Conservation (phyloP, 2,113 vertebrate species). For the Holacanthus passer region DNA sequence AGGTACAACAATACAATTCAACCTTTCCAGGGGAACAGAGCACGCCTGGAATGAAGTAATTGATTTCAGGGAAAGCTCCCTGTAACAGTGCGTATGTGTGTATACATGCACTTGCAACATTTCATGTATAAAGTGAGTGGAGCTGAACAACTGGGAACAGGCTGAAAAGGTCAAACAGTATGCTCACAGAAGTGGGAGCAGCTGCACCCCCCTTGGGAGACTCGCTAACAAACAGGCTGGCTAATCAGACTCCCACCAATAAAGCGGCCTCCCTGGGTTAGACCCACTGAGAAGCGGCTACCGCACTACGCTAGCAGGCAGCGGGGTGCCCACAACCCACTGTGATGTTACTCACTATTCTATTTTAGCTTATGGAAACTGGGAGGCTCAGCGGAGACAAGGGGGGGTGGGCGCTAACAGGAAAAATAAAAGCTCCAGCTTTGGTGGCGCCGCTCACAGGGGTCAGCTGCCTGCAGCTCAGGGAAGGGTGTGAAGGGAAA, state of each 20-base stretch:
- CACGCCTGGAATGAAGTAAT: constrained; percentile 46
- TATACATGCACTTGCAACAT: constrained; percentile 19
- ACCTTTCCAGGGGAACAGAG: constrained; percentile 57
- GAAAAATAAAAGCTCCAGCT: constrained; percentile 69
- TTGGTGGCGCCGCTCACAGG: constrained; percentile 34
- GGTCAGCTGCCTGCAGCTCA: constrained; percentile 55
- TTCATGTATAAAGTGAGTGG: constrained; percentile 41
- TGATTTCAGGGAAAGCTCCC: constrained; percentile 54
- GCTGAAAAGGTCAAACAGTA: constrained; percentile 75
- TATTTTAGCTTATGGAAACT: constrained; percentile 72
- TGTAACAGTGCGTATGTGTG: constrained; percentile 18
- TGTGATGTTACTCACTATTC: constrained; percentile 58
- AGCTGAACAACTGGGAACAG: constrained; percentile 41
- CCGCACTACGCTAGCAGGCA: constrained; percentile 23
- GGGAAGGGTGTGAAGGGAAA: constrained; percentile 72
- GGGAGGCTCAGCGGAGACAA: constrained; percentile 54
- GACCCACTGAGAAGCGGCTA: constrained; percentile 32
- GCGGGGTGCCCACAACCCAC: constrained; percentile 44
- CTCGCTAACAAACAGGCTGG: constrained; percentile 43
- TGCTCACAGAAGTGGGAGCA: constrained; percentile 62
- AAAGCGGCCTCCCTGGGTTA: constrained; percentile 30
- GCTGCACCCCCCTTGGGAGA: constrained; percentile 40
- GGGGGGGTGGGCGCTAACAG: constrained; percentile 40
- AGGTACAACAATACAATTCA: constrained; percentile 51
- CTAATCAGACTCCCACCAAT: constrained; percentile 61